Evolutionary conservation across 1,140 invertebrate genomes (phyloP), one percentile per base, ranked within the genome.

Genomic region (Oedothorax gibbosus): DNA sequence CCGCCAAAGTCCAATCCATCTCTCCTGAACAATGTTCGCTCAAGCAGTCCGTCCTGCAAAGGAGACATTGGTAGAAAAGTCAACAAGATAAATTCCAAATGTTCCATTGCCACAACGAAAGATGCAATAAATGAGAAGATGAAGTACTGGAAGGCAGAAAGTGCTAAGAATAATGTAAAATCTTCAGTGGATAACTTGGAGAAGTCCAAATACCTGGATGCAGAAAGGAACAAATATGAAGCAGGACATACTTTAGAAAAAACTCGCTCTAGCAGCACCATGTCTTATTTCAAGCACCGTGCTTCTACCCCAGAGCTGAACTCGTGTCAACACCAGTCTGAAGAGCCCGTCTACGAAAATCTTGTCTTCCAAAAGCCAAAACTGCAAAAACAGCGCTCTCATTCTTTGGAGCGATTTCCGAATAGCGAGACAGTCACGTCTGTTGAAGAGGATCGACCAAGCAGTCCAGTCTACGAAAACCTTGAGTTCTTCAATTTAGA

Each of bases 21-120:
- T 53, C 51, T 79, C 11, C 62, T 87, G 53, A 87, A 86, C 66
- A 86, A 86, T 68, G 73, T 85, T 12, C 50, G 72, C 57, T 54
- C 69, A 15, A 82, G n/a, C 18, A 81, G 68, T 75, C 72, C 77
- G 15, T 69, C 66, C 20, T 72, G 51, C 20, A 85, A 87, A 65
- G 76, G 68, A 49, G 94, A 95, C 88, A 94, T 95, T 73, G 93
- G 93, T 8, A 92, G 94, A 85, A 95, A 95, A 87, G 93, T 95
- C 56, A 96, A 96, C 89, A 94, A 94, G 5, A 95, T 96, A 9
- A 71, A 71, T 60, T 68, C 18, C 21, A 76, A 69, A n/a, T 2
- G 21, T 18, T 10, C 35, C 5, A 7, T 51, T 68, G n/a, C 53
- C 0, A 20, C 69, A 35, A 35, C 66, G 15, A 77, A 71, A 73